These are phyloP conservation scores for Eulemur albifrons DNA, from an alignment of 2,797 vertebrate genomes.

Conservation along the genomic window DNA sequence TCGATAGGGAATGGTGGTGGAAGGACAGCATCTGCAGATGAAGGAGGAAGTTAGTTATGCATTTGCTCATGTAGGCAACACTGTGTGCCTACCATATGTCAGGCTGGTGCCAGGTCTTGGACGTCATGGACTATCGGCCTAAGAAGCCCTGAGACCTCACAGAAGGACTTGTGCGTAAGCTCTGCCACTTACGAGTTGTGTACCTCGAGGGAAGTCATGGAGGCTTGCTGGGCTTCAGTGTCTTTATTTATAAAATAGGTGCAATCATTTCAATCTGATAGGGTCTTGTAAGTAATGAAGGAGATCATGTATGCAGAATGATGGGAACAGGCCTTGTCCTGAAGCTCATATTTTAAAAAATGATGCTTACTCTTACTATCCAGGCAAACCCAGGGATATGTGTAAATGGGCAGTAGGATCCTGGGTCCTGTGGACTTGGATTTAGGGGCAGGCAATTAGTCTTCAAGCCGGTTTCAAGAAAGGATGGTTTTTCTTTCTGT, in stretches of 20 bases:
- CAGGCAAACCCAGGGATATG: not conserved
- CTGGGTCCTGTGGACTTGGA: not conserved
- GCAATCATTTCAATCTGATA: not conserved
- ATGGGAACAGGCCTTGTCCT: not conserved
- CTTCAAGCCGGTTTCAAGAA: not conserved
- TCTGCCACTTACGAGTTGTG: not conserved
- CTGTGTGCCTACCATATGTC: too few species aligned
- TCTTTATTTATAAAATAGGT: not conserved
- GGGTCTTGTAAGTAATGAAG: not conserved
- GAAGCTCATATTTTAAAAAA: not conserved
- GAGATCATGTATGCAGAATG: not conserved
- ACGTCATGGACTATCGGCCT: accelerated
- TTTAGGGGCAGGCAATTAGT: not conserved
- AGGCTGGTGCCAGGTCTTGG: not conserved
- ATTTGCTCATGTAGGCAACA: not conserved
- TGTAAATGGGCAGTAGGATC: not conserved
- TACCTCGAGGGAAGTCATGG: not conserved
- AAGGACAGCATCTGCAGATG: not conserved
- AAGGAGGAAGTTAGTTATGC: not conserved
- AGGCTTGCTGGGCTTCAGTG: not conserved
- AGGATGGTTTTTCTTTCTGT: not conserved
- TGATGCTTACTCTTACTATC: not conserved
- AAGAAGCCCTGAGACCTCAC: not conserved
- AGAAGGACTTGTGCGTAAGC: not conserved
- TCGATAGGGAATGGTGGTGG: not conserved